Evolutionary conservation across 2,113 vertebrate genomes (phyloP).

Genomic region (Gnathonemus echidnorhynchus): DNA sequence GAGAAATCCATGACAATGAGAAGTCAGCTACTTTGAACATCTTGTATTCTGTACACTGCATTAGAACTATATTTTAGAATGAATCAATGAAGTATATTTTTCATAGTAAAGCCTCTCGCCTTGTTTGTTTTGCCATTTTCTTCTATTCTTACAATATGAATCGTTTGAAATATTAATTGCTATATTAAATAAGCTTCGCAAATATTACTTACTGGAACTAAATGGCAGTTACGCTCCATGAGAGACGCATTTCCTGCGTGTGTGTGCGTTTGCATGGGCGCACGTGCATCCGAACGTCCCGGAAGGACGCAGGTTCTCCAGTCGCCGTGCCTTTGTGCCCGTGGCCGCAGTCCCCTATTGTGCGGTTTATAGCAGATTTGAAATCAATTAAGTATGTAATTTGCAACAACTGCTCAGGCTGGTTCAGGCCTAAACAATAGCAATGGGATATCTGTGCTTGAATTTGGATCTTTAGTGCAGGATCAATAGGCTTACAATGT

Average conservation of each 20-base stretch:
- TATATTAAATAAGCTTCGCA: background rate
- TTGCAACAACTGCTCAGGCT: conserved; percentile 97
- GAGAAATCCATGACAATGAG: background rate
- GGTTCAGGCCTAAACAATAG: conserved; percentile 91
- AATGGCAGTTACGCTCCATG: background rate
- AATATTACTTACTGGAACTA: background rate
- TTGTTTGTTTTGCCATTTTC: background rate
- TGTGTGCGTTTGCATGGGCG: background rate
- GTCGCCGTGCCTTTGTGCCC: conserved; percentile 16
- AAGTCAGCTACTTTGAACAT: background rate
- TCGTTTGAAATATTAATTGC: background rate
- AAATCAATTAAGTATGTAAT: conserved; percentile 88
- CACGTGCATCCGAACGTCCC: background rate
- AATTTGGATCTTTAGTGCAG: conserved; percentile 86
- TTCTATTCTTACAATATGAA: background rate
- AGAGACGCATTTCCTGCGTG: background rate
- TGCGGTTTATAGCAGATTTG: conserved; percentile 69
- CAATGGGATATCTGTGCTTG: conserved; percentile 95
- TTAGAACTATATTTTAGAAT: background rate
- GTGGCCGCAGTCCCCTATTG: conserved; percentile 52
- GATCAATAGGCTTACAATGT: conserved; percentile 99
- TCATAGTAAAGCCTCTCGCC: background rate
- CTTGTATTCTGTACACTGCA: background rate
- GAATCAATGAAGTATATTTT: background rate
- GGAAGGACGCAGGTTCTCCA: background rate